Evolutionary conservation across 2,113 vertebrate genomes (phyloP), one percentile per base, ranked within the genome.

Genomic region (Heterotis niloticus): DNA sequence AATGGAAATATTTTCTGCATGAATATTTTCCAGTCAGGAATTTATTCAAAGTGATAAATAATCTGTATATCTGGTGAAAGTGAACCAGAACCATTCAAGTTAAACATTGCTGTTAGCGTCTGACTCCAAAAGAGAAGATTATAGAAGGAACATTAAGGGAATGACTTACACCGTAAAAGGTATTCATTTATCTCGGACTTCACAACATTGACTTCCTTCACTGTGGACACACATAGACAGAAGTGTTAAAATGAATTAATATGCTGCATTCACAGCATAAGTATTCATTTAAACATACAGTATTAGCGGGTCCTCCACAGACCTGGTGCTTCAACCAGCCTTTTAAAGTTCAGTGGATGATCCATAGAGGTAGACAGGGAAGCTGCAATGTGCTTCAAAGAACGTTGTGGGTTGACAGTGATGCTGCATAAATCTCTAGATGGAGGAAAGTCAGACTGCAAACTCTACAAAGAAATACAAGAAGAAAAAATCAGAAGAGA

Each of bases 101-200:
- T n/a, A n/a, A n/a, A n/a, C n/a, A n/a, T n/a, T n/a, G n/a, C n/a
- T n/a, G n/a, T n/a, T n/a, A n/a, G n/a, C n/a, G n/a, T 65, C 64
- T 65, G 9, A 59, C 57, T 10, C 57, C 9, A 65, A 65, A 65
- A 5, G 5, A 7, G 20, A 65, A 65, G 5, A 18, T 12, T 10
- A 12, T 18, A 65, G 20, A 65, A 18, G 20, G 10, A 12, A 10
- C 20, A 65, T 59, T 59, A 59, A 29, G 51, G n/a, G 51, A n/a
- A 34, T 18, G 24, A 59, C 72, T 74, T 26, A 74, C 72, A 74
- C 28, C 26, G 20, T 59, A 74, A 59, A 24, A 74, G 59, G n/a
- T 59, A 12, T 24, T 74, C 52, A 26, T 54, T 74, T 16, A 12
- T 74, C 54, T 28, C 26, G 16, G 72, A 54, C 54, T 74, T 23